phyloP scores from a whole-genome alignment of 2,888 invertebrate species.

The Uropetala carovei region DNA sequence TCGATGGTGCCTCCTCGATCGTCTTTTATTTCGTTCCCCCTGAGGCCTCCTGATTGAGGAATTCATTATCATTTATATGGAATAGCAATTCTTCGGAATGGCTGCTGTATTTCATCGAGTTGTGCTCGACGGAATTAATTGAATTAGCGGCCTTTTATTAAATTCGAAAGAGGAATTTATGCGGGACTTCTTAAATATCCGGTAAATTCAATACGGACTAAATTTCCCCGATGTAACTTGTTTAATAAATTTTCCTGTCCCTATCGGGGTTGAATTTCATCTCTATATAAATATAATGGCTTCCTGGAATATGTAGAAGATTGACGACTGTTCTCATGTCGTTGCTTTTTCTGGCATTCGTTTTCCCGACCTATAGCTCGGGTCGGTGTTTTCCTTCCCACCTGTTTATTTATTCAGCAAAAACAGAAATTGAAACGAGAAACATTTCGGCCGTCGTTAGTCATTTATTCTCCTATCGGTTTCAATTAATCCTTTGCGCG shows the following conservation, averaged over 20 bases:
- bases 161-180: slow-evolving; percentile 1
- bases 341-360: neutral
- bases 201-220: neutral
- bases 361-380: neutral
- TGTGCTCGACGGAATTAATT: neutral
- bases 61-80: neutral
- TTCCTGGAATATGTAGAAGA: neutral
- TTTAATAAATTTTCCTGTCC: neutral
- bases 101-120: neutral
- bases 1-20: too few species aligned
- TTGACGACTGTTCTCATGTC: neutral
- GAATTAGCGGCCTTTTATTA: neutral
- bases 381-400: too few species aligned
- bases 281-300: neutral
- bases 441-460: too few species aligned
- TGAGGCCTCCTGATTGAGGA: neutral
- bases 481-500: too few species aligned
- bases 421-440: too few species aligned
- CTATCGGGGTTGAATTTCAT: neutral
- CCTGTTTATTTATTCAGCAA: too few species aligned
- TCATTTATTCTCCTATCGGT: too few species aligned
- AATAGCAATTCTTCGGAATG: neutral
- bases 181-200: neutral
- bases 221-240: neutral
- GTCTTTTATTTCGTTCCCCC: neutral